Base-by-base conservation (phyloP, 2,888 invertebrate species). In the Mimachlamys varia region DNA sequence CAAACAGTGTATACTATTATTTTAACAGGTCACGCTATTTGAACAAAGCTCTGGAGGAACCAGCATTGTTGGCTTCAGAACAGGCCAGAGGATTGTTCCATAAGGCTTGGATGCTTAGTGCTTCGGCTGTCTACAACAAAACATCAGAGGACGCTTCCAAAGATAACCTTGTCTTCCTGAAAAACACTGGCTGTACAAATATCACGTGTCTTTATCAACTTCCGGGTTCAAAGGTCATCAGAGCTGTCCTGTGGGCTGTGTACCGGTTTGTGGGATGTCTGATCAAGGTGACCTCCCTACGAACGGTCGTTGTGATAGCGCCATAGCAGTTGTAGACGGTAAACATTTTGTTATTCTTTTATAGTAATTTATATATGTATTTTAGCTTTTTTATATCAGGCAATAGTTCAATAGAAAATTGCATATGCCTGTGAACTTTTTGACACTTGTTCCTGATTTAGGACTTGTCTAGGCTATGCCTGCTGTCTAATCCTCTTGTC, bases 11-110 rank as follows among this genome's bases (percentile, higher is more conserved):
- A 17, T 19, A 1, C 3, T 58, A n/a, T n/a, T n/a, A n/a, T 19
- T 76, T 58, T 62, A 89, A 94, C 97, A 98, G 4, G 98, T 99
- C 0, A 98, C 98, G 0, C 96, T 99, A 62, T 97, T 98, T 94
- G 99, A 98, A 0, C 98, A 98, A 95, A 97, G 98, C 38, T 98
- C 98, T 0, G 98, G 98, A 0, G 98, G 98, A 0, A 98, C 98
- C 0, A 96, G 98, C 22, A 98, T 98, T 0, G 98, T 98, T 98
- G 95, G 97, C 98, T 93, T 96, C 97, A 19, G 97, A 96, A 93
- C 91, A 93, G 76, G 95, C 98, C 3, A 97, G 98, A 90, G 97
- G 97, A 88, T 97, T 98, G 7, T 98, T 98, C 95, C 95, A 95
- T 55, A 97, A 93, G 97, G 96, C 96, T 0, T 97, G 97, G 94